Conservation (phyloP, 2,797 vertebrate genomes). For the Aplochiton taeniatus region DNA sequence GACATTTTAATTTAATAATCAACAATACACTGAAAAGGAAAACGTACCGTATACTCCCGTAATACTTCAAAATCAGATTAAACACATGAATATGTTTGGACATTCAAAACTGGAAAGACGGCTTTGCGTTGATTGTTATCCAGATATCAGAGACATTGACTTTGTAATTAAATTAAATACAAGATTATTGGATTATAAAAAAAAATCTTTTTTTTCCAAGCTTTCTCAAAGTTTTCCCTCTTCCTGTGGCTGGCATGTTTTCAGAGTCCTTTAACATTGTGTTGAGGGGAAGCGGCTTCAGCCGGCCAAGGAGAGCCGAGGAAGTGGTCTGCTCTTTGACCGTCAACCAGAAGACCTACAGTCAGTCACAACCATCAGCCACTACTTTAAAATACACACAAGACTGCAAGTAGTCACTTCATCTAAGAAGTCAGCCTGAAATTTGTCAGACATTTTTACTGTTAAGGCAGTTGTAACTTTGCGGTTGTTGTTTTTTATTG, state of each 20-base stretch:
- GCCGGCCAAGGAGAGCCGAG: constrained; percentile 70
- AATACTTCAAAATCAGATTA: no score
- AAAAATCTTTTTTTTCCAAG: no score
- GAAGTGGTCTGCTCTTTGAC: constrained; percentile 79
- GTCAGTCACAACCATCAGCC: constrained; percentile 72
- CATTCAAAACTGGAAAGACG: neutral
- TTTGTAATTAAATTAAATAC: no score
- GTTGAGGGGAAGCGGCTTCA: constrained; percentile 85
- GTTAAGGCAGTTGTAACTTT: no score
- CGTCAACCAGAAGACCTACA: constrained; percentile 74
- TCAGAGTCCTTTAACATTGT: constrained; percentile 91
- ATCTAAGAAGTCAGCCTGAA: no score
- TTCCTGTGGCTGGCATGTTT: constrained; percentile 14
- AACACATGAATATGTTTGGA: neutral
- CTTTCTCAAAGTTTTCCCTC: no score
- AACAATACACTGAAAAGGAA: no score
- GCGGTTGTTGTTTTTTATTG: neutral
- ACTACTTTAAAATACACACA: neutral
- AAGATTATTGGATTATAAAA: no score
- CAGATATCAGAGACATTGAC: no score
- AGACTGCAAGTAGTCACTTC: neutral
- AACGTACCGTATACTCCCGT: no score
- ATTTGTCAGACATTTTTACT: no score
- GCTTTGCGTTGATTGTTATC: no score
- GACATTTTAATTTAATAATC: neutral